phyloP scores from a whole-genome alignment of 2,888 invertebrate species.

The Plemyria rubiginata region DNA sequence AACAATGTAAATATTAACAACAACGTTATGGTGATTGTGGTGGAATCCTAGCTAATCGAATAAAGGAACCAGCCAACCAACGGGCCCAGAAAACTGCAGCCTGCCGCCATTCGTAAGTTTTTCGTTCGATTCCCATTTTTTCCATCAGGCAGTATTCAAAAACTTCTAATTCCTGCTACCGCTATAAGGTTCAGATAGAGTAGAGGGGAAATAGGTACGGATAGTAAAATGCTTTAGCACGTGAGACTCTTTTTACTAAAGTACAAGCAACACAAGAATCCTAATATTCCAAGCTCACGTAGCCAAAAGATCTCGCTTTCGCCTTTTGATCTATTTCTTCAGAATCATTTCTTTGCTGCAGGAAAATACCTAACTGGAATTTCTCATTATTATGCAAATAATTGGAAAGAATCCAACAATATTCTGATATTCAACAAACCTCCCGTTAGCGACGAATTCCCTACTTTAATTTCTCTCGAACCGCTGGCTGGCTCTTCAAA shows the following conservation, averaged over 20 bases:
- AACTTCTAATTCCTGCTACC: conserved; percentile 45
- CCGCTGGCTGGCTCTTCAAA: conserved; percentile 46
- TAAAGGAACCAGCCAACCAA: no score
- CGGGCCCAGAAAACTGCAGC: no score
- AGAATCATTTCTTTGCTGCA: neutral
- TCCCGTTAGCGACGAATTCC: conserved; percentile 37
- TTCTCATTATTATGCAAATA: conserved; percentile 1
- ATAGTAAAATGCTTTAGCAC: conserved; percentile 76
- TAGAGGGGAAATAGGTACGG: conserved; percentile 44
- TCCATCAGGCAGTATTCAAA: conserved; percentile 49
- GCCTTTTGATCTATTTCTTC: neutral
- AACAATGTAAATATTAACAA: no score
- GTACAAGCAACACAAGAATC: conserved; percentile 10
- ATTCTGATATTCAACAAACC: conserved; percentile 42
- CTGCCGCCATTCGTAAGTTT: no score
- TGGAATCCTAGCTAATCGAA: no score
- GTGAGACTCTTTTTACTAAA: conserved; percentile 58
- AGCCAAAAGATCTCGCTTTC: no score
- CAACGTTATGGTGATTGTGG: no score
- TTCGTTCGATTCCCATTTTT: no score
- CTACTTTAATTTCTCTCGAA: conserved; percentile 62
- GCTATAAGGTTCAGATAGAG: conserved; percentile 31
- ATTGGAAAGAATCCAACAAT: conserved; percentile 11
- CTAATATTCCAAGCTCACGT: conserved; percentile 1
- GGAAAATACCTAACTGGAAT: neutral